Evolutionary conservation across 2,113 vertebrate species (phyloP), one percentile per base, ranked within the genome.

Genomic region (Percina caprodes): DNA sequence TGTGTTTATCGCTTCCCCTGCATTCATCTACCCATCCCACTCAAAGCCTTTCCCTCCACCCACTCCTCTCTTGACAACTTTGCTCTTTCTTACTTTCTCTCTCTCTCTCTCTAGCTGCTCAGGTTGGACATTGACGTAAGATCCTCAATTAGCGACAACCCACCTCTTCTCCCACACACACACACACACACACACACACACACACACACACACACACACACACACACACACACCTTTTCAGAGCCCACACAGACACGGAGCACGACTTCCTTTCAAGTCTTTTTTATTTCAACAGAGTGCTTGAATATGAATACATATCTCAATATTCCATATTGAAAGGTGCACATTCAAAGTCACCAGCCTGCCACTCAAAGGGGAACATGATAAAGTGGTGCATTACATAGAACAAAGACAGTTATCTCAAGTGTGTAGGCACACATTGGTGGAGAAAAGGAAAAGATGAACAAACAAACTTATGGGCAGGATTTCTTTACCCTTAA

Each of bases 201-300:
- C 35, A 39, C 35, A 39, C 35, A 39, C 35, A 39, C 35, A 39
- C 35, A 39, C 35, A 39, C 35, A 39, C 66, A 81, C 84, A 42
- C 68, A 35, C 21, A 61, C 35, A 39, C 19, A 46, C 21, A 26
- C 74, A 55, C 67, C 48, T 72, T 73, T 6, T 59, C 59, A 19
- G 51, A 59, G 77, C 83, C 83, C 62, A 83, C 76, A 10, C 65
- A 72, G 18, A 77, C 45, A 14, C n/a, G 5, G 71, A 51, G 19
- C 72, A 75, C 5, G 16, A 77, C 87, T 82, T 78, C 63, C 78
- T 88, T 81, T 88, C 76, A 89, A 83, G 80, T 86, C 60, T 74
- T 71, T 60, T 80, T 67, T 9, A 76, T 67, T 52, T 39, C 62
- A 3, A 56, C 49, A 5, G 45, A 54, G 65, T 21, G 59, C 75